Evolutionary conservation across 2,888 invertebrate genomes (phyloP), one percentile per base, ranked within the genome.

Genomic region (Thumatha senex): DNA sequence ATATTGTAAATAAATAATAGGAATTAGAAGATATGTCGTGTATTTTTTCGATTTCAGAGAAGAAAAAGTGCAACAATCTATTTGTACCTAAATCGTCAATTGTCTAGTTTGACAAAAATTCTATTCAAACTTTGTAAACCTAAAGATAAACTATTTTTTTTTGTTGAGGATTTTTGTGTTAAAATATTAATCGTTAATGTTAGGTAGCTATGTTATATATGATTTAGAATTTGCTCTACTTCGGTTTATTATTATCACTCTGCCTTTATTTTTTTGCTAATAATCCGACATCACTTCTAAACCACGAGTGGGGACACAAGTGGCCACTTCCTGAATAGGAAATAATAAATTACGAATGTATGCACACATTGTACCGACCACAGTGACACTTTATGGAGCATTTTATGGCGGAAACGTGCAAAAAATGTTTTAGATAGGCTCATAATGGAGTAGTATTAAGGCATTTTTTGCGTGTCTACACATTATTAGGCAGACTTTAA

Each of bases 401-500:
- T 67, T 68, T 69, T 69, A 70, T 67, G 42, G 59, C 54, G 68
- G 70, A 70, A 60, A 59, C 56, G 61, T 55, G 57, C 56, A 66
- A 67, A 67, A 57, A 63, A 56, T 52, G 42, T 47, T 48, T 49
- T 51, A 65, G 54, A 67, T 64, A 58, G 39, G 51, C 56, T 56
- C 54, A 51, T 61, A 54, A 56, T 40, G 58, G 54, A 48, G 46
- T 52, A 36, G 48, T 54, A 48, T 63, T 56, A 52, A 54, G 48
- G 38, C 24, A 11, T 41, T 47, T 63, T 64, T 61, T 61, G 53
- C 64, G 49, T 64, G 58, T 61, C 31, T 44, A 50, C 59, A 54
- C 49, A 50, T 50, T 49, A 52, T 59, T 63, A 51, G 29, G 47
- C 38, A 38, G 18, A 35, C 50, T 29, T 40, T 33, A 42, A 13